Evolutionary conservation across 2,888 invertebrate species (phyloP).

Genomic region (Phortica magna): DNA sequence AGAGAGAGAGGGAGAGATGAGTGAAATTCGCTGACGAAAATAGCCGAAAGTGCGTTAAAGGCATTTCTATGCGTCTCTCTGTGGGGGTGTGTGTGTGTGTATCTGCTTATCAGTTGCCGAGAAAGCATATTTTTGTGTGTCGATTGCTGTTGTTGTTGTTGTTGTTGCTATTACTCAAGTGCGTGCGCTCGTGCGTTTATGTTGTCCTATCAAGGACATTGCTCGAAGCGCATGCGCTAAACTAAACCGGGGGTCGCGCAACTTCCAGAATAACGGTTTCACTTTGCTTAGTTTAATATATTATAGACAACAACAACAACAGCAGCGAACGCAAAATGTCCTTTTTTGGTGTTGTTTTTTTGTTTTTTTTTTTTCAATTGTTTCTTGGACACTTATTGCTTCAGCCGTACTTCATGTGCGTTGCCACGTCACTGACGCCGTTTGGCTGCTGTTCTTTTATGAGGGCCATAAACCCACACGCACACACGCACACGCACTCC

Average conservation of each 20-base stretch:
- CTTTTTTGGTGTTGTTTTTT: too few relatives aligned
- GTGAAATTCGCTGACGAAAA: not conserved
- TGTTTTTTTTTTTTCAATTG: not conserved
- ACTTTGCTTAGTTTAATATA: not conserved
- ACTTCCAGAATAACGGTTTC: not conserved
- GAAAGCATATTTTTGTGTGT: not conserved
- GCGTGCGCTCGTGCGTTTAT: conserved; percentile 4
- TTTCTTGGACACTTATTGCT: not conserved
- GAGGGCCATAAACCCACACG: not conserved
- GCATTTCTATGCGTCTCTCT: not conserved
- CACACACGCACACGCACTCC: not conserved
- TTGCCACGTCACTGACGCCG: not conserved
- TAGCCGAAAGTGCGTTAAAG: not conserved
- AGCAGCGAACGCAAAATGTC: not conserved
- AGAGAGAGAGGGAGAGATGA: too few relatives aligned
- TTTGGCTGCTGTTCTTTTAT: not conserved
- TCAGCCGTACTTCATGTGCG: not conserved
- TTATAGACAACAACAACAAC: not conserved
- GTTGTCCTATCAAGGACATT: conserved; percentile 59
- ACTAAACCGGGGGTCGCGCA: not conserved
- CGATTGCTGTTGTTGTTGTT: not conserved
- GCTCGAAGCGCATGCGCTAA: conserved; percentile 51
- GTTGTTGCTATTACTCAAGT: not conserved
- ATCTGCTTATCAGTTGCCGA: not conserved
- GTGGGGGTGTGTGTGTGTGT: not conserved